phyloP scores from a whole-genome alignment of 2,113 vertebrate genomes.

The Sapayoa aenigma region DNA sequence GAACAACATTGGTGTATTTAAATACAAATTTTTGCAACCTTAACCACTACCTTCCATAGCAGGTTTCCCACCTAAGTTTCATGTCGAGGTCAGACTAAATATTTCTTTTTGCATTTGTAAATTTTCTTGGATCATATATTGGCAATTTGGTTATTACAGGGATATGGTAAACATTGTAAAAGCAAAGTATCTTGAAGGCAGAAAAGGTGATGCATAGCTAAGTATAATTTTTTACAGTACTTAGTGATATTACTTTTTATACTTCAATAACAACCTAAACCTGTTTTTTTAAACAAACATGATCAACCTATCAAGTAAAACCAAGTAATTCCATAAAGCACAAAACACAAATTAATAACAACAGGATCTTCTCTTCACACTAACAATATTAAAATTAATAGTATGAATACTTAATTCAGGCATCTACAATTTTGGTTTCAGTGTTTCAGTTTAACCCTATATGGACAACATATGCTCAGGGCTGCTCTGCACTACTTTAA shows the following conservation, averaged over 20 bases:
- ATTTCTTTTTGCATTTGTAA: background rate
- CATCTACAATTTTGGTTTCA: background rate
- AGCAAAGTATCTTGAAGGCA: background rate
- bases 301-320: background rate
- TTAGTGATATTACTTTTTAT: background rate
- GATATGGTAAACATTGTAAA: background rate
- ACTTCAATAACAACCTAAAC: background rate
- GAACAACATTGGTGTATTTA: background rate
- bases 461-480: accelerated
- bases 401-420: background rate
- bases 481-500: background rate
- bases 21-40: background rate
- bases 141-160: background rate
- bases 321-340: background rate
- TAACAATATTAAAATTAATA: background rate
- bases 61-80: background rate
- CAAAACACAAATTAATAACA: background rate
- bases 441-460: background rate
- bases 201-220: background rate
- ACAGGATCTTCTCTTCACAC: background rate
- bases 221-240: background rate
- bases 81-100: background rate
- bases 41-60: background rate
- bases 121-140: background rate
- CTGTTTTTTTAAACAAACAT: background rate